Conservation (phyloP, 2,797 vertebrate species). For the Crenuchus spilurus region DNA sequence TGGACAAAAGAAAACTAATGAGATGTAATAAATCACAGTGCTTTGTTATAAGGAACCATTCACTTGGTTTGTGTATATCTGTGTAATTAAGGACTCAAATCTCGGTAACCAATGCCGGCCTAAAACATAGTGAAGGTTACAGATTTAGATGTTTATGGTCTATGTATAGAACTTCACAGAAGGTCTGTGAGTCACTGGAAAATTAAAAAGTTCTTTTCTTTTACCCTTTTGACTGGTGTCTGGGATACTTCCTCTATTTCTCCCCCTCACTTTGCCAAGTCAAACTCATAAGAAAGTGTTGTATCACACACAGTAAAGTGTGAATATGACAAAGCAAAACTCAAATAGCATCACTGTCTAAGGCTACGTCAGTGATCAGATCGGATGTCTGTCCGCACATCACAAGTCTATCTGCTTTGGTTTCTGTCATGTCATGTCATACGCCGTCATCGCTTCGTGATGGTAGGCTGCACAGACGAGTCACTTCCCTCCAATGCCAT, state of each 20-base stretch:
- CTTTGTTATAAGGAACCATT: not conserved
- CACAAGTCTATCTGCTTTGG: too few species aligned
- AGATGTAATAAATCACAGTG: not conserved
- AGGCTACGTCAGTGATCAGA: too few species aligned
- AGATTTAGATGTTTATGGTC: not conserved
- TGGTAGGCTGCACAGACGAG: too few species aligned
- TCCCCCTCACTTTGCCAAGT: not conserved
- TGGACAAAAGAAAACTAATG: not conserved
- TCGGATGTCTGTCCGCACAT: too few species aligned
- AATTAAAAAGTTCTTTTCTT: slow-evolving; percentile 17
- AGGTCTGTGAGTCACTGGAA: not conserved
- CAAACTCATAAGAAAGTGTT: slow-evolving; percentile 13
- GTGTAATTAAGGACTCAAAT: not conserved
- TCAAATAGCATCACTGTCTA: slow-evolving; percentile 34
- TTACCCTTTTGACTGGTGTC: slow-evolving; percentile 63
- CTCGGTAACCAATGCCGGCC: not conserved
- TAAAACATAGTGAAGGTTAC: not conserved
- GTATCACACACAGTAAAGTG: slow-evolving; percentile 27
- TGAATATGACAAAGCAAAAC: slow-evolving; percentile 15
- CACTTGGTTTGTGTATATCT: not conserved
- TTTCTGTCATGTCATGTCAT: too few species aligned
- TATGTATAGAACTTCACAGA: not conserved
- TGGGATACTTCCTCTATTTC: slow-evolving; percentile 69
- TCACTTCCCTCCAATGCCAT: too few species aligned
- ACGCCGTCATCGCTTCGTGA: too few species aligned